These are phyloP conservation scores for Nomada fabriciana DNA, from an alignment of 2,888 invertebrate species.

Conservation along the genomic window DNA sequence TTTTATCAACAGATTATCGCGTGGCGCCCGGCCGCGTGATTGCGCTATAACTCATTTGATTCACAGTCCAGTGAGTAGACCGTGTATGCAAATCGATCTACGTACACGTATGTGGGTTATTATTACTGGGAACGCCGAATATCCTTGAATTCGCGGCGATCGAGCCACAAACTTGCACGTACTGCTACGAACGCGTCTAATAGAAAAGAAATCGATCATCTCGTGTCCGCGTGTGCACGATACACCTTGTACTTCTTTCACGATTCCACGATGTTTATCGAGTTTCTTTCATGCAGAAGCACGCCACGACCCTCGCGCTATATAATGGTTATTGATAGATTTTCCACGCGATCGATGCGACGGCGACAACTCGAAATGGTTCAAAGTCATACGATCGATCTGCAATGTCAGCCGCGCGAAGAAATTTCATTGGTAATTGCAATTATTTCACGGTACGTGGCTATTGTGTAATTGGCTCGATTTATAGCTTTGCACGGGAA, in stretches of 20 bases:
- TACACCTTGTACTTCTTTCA: constrained; percentile 32
- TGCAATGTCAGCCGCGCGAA: not conserved
- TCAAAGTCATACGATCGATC: constrained; percentile 4
- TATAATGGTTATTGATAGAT: constrained; percentile 23
- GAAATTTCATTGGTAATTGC: not conserved
- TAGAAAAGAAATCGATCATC: constrained; percentile 24
- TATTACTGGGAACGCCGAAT: constrained; percentile 46
- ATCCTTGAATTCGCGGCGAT: constrained; percentile 47
- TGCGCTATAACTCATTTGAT: constrained; percentile 49
- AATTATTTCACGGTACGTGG: not conserved
- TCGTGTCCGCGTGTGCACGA: not conserved
- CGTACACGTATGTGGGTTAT: constrained; percentile 42
- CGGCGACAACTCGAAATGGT: not conserved
- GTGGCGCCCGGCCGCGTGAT: constrained; percentile 47
- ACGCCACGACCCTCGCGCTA: constrained; percentile 14
- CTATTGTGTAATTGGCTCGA: not conserved
- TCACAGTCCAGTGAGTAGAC: constrained; percentile 53
- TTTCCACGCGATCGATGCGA: not conserved
- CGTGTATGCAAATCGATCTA: constrained; percentile 39
- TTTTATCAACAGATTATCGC: constrained; percentile 41
- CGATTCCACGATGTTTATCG: not conserved
- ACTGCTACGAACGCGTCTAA: not conserved
- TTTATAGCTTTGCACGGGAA: not conserved
- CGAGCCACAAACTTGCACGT: constrained; percentile 14
- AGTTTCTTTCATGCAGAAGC: constrained; percentile 14